Evolutionary conservation across 2,888 invertebrate genomes (phyloP), one percentile per base, ranked within the genome.

Genomic region (Cryptophagus acutangulus): DNA sequence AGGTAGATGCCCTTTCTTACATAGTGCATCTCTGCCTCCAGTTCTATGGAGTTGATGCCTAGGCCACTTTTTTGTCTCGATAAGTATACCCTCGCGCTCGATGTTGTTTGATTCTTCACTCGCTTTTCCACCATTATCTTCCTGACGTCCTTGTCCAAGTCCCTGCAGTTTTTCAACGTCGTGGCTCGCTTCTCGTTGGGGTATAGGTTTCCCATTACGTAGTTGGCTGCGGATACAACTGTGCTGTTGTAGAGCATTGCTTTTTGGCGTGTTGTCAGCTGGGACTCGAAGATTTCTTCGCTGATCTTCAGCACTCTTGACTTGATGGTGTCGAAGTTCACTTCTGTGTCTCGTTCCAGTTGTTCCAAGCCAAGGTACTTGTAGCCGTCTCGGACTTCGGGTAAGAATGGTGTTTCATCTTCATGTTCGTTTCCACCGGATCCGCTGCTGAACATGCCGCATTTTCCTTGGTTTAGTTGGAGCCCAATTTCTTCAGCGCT

Each of bases 281-380:
- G 4, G n/a, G 41, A 44, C 14, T 8, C 13, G 10, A 43, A 28
- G 17, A 43, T 35, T 29, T 9, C 17, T 18, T 36, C 37, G 8
- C 29, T 13, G 5, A 4, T 33, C n/a, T 39, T 31, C 2, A 14
- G 3, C 3, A 38, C 9, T 29, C 38, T 24, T 8, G 16, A 17
- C 17, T 37, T 25, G 4, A 26, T 28, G 17, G 10, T 30, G 29
- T 5, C 12, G 25, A n/a, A 12, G 17, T 48, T 48, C 2, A 2
- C 12, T n/a, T 10, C n/a, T 2, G 41, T 43, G 31, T 43, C 33
- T 24, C 36, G 14, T 12, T 43, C 43, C 12, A 36, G 40, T 26
- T 41, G 43, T 12, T 33, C 33, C 2, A 44, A 41, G n/a, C 41
- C 44, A 14, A 44, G 37, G 16, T 44, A 44, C 26, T 41, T 41